These are phyloP conservation scores for Eupithecia pulchellata DNA, from an alignment of 2,888 invertebrate species.

Conservation along the genomic window DNA sequence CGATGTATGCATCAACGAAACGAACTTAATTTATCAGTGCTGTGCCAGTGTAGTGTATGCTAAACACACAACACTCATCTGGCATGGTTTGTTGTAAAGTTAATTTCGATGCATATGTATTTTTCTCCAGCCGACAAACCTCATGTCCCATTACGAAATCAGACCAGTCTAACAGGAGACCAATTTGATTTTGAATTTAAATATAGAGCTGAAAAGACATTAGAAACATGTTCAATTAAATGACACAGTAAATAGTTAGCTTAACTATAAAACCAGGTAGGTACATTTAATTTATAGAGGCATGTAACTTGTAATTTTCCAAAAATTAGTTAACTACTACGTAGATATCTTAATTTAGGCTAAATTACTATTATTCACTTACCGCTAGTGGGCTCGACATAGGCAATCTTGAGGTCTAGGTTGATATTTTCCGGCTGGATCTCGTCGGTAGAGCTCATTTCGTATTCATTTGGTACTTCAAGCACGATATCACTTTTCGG, in stretches of 20 bases:
- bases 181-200: slow-evolving; percentile 57
- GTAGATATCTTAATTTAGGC: slow-evolving; percentile 6
- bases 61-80: slow-evolving; percentile 72
- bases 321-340: neutral
- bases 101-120: neutral
- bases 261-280: neutral
- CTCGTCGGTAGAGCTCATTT: slow-evolving; percentile 73
- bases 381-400: slow-evolving; percentile 86
- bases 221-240: slow-evolving; percentile 20
- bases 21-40: slow-evolving; percentile 57
- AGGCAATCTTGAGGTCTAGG: slow-evolving; percentile 87
- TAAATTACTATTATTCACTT: slow-evolving; percentile 60
- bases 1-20: slow-evolving; percentile 66
- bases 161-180: slow-evolving; percentile 62
- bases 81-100: neutral
- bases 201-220: slow-evolving; percentile 12
- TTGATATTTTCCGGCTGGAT: slow-evolving; percentile 82
- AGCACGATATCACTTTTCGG: slow-evolving; percentile 75
- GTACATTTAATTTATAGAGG: too few species aligned
- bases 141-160: slow-evolving; percentile 64
- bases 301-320: neutral
- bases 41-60: too few species aligned
- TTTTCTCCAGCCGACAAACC: slow-evolving; percentile 52
- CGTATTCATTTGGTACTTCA: slow-evolving; percentile 78
- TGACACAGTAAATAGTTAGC: neutral